These are phyloP conservation scores for Peromyscus polionotus DNA, from an alignment of 2,113 vertebrate genomes.

Conservation along the genomic window DNA sequence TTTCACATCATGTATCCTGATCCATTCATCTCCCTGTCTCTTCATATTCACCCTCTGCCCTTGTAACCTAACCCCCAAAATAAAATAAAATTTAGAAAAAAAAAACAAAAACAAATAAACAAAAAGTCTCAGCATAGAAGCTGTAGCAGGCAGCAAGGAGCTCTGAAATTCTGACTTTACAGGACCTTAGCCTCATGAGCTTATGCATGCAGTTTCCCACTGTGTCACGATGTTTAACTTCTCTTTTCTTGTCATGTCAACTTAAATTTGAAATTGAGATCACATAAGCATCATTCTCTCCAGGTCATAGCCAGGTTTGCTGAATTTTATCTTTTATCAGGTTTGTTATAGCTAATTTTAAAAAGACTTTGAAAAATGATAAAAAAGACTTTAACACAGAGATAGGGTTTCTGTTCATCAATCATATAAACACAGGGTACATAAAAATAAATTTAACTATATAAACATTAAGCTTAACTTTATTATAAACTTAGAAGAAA, in stretches of 20 bases:
- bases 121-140: too few relatives aligned
- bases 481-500: not conserved
- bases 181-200: not conserved
- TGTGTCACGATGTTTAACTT: constrained; percentile 1
- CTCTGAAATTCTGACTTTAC: not conserved
- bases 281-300: too few relatives aligned
- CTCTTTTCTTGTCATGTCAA: constrained; percentile 25
- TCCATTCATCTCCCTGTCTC: too few relatives aligned
- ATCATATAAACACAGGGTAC: not conserved
- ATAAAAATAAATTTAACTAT: constrained; percentile 18
- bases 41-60: too few relatives aligned
- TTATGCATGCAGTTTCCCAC: not conserved
- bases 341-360: not conserved
- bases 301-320: too few relatives aligned
- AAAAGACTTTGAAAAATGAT: not conserved
- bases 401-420: not conserved
- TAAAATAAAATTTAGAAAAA: too few relatives aligned
- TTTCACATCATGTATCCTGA: too few relatives aligned
- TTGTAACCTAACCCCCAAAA: too few relatives aligned
- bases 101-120: too few relatives aligned
- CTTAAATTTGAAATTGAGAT: constrained; percentile 17
- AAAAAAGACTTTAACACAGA: not conserved
- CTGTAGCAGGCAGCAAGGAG: too few relatives aligned
- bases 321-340: not conserved
- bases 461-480: constrained; percentile 25